phyloP scores from a whole-genome alignment of 2,797 vertebrate genomes.

The Arrhamphus sclerolepis region DNA sequence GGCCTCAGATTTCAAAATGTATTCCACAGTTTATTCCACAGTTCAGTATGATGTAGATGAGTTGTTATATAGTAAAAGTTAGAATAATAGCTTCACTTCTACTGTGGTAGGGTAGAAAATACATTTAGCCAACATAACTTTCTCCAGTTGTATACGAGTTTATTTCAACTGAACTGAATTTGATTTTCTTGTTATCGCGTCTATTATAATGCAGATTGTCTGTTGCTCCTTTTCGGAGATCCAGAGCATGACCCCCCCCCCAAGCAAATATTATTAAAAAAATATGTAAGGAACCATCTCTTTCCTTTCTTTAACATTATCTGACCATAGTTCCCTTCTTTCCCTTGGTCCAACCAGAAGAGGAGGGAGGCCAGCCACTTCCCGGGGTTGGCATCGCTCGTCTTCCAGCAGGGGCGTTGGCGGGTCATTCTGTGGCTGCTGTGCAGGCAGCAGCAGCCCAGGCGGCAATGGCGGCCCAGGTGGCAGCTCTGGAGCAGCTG shows the following conservation, averaged over 20 bases:
- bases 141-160: neutral
- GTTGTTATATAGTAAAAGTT: too few species aligned
- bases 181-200: too few species aligned
- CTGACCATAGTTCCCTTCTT: conserved; percentile 8
- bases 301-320: too few species aligned
- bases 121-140: neutral
- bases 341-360: conserved; percentile 75
- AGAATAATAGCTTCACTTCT: neutral
- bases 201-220: too few species aligned
- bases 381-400: conserved; percentile 70
- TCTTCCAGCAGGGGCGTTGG: conserved; percentile 79
- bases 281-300: too few species aligned
- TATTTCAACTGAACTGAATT: too few species aligned
- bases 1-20: too few species aligned
- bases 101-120: neutral
- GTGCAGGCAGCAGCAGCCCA: conserved; percentile 85
- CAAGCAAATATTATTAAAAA: too few species aligned
- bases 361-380: conserved; percentile 83
- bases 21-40: too few species aligned
- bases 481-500: conserved; percentile 92
- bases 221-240: too few species aligned
- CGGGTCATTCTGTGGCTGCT: conserved; percentile 85
- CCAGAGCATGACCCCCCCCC: too few species aligned
- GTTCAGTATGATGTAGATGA: too few species aligned
- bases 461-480: conserved; percentile 89